Evolutionary conservation across 2,113 vertebrate genomes (phyloP).

Genomic region (Psittacula cyanocephala): DNA sequence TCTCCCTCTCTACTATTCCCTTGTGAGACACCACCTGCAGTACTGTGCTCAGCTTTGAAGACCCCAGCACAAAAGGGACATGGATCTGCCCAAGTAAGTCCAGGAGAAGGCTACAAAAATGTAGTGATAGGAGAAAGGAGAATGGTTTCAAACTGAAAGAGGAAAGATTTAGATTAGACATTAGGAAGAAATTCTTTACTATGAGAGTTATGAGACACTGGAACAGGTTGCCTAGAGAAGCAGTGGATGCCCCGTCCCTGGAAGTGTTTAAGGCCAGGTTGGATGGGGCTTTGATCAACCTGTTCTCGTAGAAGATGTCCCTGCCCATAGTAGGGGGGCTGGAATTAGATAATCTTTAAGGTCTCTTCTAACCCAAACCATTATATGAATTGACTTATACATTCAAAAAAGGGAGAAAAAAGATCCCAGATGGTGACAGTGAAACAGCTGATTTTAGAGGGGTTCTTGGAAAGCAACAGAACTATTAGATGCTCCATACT

Average conservation of each 20-base stretch:
- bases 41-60: neutral
- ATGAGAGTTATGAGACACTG: neutral
- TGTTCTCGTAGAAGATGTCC: neutral
- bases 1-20: neutral
- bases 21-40: neutral
- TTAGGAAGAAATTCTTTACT: neutral
- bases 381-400: neutral
- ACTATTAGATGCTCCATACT: slow-evolving; percentile 77
- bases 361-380: neutral
- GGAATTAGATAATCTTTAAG: neutral
- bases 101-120: neutral
- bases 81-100: neutral
- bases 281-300: neutral
- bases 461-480: neutral
- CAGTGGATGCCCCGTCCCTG: neutral
- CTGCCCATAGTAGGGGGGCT: neutral
- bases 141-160: neutral
- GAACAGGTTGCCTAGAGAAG: neutral
- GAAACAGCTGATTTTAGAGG: neutral
- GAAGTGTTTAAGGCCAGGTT: neutral
- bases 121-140: neutral
- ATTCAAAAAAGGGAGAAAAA: neutral
- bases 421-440: neutral
- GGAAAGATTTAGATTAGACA: neutral
- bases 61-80: neutral